Evolutionary conservation across 2,888 invertebrate genomes (phyloP), one percentile per base, ranked within the genome.

Genomic region (Temnothorax ravouxi): DNA sequence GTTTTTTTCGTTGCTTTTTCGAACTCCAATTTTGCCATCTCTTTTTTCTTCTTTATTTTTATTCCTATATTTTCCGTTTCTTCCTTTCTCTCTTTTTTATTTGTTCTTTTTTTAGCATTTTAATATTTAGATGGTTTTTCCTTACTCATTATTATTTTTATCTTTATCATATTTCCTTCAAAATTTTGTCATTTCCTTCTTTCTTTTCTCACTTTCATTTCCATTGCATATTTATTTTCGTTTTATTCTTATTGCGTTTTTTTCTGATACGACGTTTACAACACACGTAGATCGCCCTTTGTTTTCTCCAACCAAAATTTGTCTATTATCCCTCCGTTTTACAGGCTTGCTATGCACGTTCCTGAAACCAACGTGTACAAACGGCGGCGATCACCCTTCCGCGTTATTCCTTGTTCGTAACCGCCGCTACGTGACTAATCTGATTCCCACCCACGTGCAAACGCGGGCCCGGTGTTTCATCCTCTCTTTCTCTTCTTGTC

Each of bases 371-470:
- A 74, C 84, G 89, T 82, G 81, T 79, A 75, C 75, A 69, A 86
- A 80, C 69, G 69, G 75, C 21, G 79, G 81, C 75, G 67, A 87
- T 77, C 82, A 83, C 83, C 67, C 88, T 59, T 86, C 84, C 85
- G 84, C 87, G 86, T 84, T 88, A 77, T 72, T 84, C 85, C 88
- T 89, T 86, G 90, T 90, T 91, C 88, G 90, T 89, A 90, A 87
- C 89, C 91, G 90, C 86, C 87, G 90, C 90, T 91, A 93, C 92
- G 91, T 93, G 88, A 91, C 92, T 93, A 93, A 93, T 93, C 91
- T 90, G 92, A 92, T 92, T 92, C 89, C 92, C 85, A 91, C 89
- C 92, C 89, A 89, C 90, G 91, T 88, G 90, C 87, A 86, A 79
- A 77, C 77, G 76, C 83, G 67, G 66, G 50, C 50, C 83, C 83